These are phyloP conservation scores for Elgaria multicarinata DNA, from an alignment of 2,113 vertebrate genomes.

Conservation along the genomic window DNA sequence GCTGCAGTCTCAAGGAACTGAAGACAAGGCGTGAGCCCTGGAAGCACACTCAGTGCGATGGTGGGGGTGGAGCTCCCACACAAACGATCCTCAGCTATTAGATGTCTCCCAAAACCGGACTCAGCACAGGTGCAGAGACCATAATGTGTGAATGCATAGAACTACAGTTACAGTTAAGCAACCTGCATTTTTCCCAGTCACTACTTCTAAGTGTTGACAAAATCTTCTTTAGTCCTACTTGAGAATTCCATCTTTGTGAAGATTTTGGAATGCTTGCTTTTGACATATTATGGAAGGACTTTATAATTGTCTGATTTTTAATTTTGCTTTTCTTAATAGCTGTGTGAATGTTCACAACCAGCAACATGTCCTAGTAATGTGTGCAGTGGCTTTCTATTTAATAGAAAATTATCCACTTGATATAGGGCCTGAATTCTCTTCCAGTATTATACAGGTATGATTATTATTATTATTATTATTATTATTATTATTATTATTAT, in stretches of 20 bases:
- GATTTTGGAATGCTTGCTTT: neutral
- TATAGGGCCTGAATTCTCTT: constrained; percentile 94
- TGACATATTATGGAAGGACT: neutral
- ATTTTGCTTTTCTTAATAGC: constrained; percentile 75
- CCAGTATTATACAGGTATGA: constrained; percentile 92
- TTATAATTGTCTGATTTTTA: neutral
- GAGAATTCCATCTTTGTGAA: neutral
- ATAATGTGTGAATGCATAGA: too few relatives aligned
- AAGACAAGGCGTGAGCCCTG: too few relatives aligned
- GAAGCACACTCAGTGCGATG: too few relatives aligned
- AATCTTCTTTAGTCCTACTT: neutral
- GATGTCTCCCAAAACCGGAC: too few relatives aligned
- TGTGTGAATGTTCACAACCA: constrained; percentile 95
- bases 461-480: too few relatives aligned
- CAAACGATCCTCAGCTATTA: too few relatives aligned
- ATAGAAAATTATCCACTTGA: constrained; percentile 98
- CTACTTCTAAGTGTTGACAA: neutral
- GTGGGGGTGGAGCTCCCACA: too few relatives aligned
- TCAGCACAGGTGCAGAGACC: too few relatives aligned
- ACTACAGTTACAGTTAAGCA: too few relatives aligned
- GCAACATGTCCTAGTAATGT: constrained; percentile 97
- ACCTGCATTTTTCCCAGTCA: too few relatives aligned
- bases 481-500: too few relatives aligned
- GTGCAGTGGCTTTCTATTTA: constrained; percentile 96
- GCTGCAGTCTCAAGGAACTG: too few relatives aligned